Conservation (phyloP, 1,140 invertebrate species). For the Idris sp. region DNA sequence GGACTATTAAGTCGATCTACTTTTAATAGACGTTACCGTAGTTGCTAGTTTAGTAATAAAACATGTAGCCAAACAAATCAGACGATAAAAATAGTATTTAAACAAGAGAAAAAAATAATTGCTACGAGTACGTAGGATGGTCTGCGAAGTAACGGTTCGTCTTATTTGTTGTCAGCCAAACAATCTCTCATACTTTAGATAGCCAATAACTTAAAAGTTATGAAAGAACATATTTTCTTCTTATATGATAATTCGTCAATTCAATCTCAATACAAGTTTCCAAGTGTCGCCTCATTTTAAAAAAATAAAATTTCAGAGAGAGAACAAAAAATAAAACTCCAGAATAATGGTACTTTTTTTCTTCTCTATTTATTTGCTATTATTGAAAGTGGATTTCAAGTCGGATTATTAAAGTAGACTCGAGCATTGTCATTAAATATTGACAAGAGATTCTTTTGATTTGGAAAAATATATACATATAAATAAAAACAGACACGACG, state of each 20-base stretch:
- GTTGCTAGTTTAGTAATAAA: slow-evolving; percentile 64
- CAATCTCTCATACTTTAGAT: slow-evolving; percentile 24
- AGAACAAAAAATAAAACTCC: no score
- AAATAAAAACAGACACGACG: slow-evolving; percentile 22
- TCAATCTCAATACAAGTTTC: slow-evolving; percentile 39
- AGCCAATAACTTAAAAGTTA: slow-evolving; percentile 18
- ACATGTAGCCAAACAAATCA: slow-evolving; percentile 44
- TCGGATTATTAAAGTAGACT: slow-evolving; percentile 34
- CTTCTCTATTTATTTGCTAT: slow-evolving; percentile 1
- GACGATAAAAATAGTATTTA: slow-evolving; percentile 37
- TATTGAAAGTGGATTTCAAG: slow-evolving; percentile 5
- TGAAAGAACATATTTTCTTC: slow-evolving; percentile 1
- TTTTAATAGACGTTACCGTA: slow-evolving; percentile 69
- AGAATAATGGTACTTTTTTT: no score
- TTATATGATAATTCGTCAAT: slow-evolving; percentile 29
- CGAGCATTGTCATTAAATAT: slow-evolving; percentile 36
- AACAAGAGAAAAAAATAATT: slow-evolving; percentile 29
- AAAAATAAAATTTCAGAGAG: no score
- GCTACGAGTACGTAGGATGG: slow-evolving; percentile 13
- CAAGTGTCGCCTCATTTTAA: no score
- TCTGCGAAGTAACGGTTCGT: slow-evolving; percentile 21
- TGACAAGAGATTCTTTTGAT: slow-evolving; percentile 40
- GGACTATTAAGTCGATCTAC: slow-evolving; percentile 66
- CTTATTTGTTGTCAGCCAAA: slow-evolving; percentile 32
- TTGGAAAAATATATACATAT: no score